A percentile compares a stretch with the other conserved stretches of the same genome.
These are phyloP conservation scores for Leucophora obtusa DNA, from an alignment of 2,888 invertebrate species.

Conservation along the genomic window DNA sequence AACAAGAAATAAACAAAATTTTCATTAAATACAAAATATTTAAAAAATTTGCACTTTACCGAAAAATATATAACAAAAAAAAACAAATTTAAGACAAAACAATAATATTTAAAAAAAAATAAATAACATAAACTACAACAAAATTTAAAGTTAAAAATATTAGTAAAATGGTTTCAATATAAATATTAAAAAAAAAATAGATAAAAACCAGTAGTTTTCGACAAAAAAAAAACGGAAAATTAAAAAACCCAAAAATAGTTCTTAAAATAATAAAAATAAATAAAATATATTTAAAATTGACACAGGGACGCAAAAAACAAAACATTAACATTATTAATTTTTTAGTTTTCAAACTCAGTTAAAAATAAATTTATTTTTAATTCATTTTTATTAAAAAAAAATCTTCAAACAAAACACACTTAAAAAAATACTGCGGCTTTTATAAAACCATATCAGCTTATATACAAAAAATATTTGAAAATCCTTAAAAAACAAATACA, in stretches of 20 bases:
- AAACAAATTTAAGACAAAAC: conserved; percentile 56
- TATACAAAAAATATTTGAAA: conserved; percentile 60
- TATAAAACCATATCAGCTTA: conserved; percentile 72
- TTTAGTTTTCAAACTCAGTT: conserved; percentile 29
- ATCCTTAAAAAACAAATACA: conserved; percentile 40
- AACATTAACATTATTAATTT: conserved; percentile 34
- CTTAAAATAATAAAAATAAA: conserved; percentile 40
- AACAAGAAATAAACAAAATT: conserved; percentile 21
- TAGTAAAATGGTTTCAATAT: conserved; percentile 65
- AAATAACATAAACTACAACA: conserved; percentile 16
- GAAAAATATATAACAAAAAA: conserved; percentile 7
- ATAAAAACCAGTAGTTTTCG: conserved; percentile 57
- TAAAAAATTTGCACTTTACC: conserved; percentile 53
- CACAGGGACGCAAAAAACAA: conserved; percentile 63
- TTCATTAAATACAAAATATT: conserved; percentile 15
- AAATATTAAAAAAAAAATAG: conserved; percentile 55
- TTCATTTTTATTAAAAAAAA: conserved; percentile 13
- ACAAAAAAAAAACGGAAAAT: conserved; percentile 58
- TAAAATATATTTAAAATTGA: conserved; percentile 56
- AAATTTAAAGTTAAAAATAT: conserved; percentile 49
- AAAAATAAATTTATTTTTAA: conserved; percentile 9
- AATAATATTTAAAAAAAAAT: conserved; percentile 56
- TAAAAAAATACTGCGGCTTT: conserved; percentile 68
- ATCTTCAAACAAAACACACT: conserved; percentile 51
- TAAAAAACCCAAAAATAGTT: conserved; percentile 57